Conservation (phyloP, 1,140 invertebrate genomes). For the Aplysia californica region DNA sequence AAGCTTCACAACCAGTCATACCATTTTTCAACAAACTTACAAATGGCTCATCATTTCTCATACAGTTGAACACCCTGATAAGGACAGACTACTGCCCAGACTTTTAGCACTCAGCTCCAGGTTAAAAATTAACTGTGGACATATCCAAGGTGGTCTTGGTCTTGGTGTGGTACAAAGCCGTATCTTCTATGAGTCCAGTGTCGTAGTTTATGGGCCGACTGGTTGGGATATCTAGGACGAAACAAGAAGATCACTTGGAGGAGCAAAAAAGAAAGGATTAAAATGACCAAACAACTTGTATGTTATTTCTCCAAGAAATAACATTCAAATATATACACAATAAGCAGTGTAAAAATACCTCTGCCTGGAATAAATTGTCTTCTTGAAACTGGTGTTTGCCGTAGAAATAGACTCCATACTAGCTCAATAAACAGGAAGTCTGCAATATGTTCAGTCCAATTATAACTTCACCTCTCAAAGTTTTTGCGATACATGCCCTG, state of each 20-base stretch:
- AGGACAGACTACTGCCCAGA: too few species aligned
- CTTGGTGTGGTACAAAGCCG: slow-evolving; percentile 17
- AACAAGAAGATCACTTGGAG: not conserved
- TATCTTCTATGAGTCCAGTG: not conserved
- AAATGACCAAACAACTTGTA: not conserved
- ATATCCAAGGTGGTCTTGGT: slow-evolving; percentile 6
- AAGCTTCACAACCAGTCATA: too few species aligned
- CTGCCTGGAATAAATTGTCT: not conserved
- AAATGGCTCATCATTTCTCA: too few species aligned
- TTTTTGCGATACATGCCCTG: too few species aligned
- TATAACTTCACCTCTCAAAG: too few species aligned
- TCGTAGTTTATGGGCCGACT: slow-evolving; percentile 11
- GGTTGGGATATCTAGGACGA: not conserved
- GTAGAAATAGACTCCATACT: too few species aligned
- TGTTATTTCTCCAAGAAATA: not conserved
- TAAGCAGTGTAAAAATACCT: not conserved
- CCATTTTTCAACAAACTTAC: too few species aligned
- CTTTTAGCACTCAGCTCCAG: too few species aligned
- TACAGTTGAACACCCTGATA: too few species aligned
- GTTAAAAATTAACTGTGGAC: slow-evolving; percentile 25
- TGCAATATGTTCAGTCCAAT: too few species aligned
- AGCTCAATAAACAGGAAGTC: too few species aligned
- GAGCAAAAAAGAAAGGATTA: not conserved
- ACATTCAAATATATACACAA: not conserved
- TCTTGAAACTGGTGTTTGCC: not conserved